phyloP scores from a whole-genome alignment of 2,888 invertebrate species.

The Rhagophthalmus giganteus region DNA sequence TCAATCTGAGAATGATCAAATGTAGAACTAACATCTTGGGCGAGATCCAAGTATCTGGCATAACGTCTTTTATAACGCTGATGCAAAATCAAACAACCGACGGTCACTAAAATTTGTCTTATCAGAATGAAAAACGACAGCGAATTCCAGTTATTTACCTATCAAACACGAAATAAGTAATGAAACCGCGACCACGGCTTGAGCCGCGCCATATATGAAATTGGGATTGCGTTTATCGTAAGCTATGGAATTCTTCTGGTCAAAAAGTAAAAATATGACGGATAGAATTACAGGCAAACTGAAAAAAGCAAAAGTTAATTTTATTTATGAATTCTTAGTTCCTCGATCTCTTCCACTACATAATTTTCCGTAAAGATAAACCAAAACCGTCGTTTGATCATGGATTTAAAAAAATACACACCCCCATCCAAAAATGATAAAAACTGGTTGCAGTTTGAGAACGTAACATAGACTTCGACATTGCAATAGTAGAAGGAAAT shows the following conservation, averaged over 20 bases:
- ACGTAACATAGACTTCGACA: slow-evolving; percentile 84
- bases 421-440: slow-evolving; percentile 65
- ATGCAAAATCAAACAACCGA: slow-evolving; percentile 80
- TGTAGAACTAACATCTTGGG: slow-evolving; percentile 60
- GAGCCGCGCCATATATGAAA: slow-evolving; percentile 75
- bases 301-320: slow-evolving; percentile 42
- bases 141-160: no score
- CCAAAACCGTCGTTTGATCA: background rate
- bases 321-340: background rate
- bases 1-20: slow-evolving; percentile 39
- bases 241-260: slow-evolving; percentile 55
- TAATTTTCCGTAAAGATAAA: background rate
- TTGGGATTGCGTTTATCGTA: slow-evolving; percentile 70
- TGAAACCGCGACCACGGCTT: slow-evolving; percentile 77
- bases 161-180: slow-evolving; percentile 78
- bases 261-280: slow-evolving; percentile 64
- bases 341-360: background rate
- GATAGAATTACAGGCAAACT: slow-evolving; percentile 71
- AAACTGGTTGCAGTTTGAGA: slow-evolving; percentile 72
- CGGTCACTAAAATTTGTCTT: slow-evolving; percentile 63
- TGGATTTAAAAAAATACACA: slow-evolving; percentile 43
- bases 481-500: slow-evolving; percentile 80
- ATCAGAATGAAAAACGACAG: background rate
- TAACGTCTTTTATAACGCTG: slow-evolving; percentile 76
- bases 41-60: slow-evolving; percentile 66